phyloP scores from a whole-genome alignment of 2,113 vertebrate genomes.

The Nothocercus julius region DNA sequence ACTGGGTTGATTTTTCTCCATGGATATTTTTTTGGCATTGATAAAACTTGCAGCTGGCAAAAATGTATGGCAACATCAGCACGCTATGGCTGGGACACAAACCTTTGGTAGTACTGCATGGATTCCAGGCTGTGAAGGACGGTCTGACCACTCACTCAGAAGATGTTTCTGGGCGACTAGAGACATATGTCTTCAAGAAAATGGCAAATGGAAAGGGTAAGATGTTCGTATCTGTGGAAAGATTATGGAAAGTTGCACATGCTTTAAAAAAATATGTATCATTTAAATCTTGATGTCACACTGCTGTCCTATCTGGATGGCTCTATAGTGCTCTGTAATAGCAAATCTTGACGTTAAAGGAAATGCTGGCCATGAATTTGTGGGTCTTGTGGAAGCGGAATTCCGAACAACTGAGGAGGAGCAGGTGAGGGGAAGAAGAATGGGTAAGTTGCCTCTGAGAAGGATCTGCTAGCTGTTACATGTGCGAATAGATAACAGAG shows the following conservation, averaged over 20 bases:
- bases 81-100: slow-evolving; percentile 57
- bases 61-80: slow-evolving; percentile 49
- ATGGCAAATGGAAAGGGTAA: slow-evolving; percentile 61
- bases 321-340: too few relatives aligned
- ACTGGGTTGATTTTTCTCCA: neutral
- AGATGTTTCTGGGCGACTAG: slow-evolving; percentile 19
- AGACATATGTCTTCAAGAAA: neutral
- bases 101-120: slow-evolving; percentile 20
- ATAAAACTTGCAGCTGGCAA: slow-evolving; percentile 37
- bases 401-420: too few relatives aligned
- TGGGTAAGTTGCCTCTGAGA: too few relatives aligned
- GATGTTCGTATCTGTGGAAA: neutral
- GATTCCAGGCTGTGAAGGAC: slow-evolving; percentile 50
- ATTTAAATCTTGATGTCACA: too few relatives aligned
- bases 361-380: too few relatives aligned
- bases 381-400: too few relatives aligned
- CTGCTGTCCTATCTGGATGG: too few relatives aligned
- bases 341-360: too few relatives aligned
- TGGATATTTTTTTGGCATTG: neutral
- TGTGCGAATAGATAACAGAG: too few relatives aligned
- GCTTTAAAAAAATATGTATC: too few relatives aligned
- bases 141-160: slow-evolving; percentile 53
- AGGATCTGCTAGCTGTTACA: too few relatives aligned
- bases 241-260: neutral
- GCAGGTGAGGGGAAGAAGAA: too few relatives aligned